Evolutionary conservation across 35 echinoderm and acorn worm species (phyloP), one percentile per base, ranked within the genome.

Genomic region (Heliocidaris tuberculata): DNA sequence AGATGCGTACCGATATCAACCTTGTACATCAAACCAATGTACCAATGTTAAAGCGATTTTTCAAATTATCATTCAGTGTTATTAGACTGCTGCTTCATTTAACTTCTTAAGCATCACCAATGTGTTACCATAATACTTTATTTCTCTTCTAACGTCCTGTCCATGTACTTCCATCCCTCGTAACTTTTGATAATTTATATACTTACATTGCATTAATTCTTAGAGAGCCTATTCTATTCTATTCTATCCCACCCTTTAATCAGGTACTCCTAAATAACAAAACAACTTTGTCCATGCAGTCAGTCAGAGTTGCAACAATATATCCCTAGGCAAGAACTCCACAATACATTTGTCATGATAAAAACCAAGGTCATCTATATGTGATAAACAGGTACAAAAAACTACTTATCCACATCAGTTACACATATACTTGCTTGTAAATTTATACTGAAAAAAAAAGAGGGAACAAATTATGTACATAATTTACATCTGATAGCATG

Each of bases 381-480:
- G 65, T 78, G 27, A 78, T 78, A n/a, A 78, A 78, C 65, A n/a
- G n/a, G n/a, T n/a, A n/a, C n/a, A 78, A n/a, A 78, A 4, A 24
- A n/a, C 65, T 78, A 78, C 15, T 78, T 78, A 78, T 78, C 17
- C 65, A 78, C 65, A 78, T 78, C 65, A 78, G 65, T 21, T 78
- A 78, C 65, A 78, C 17, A 78, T 78, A 27, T 47, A 31, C 47
- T 32, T 89, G 87, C 47, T 47, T 89, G 47, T 89, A 89, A 13
- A 89, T 89, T 17, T 42, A 89, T 89, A 32, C 4, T 42, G 24
- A 87, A 13, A 89, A 48, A 85, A 89, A 89, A 89, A 89, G 31
- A 89, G 47, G 15, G 31, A 89, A 89, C 31, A 89, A 89, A 89
- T 89, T 89, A 32, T 89, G 87, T 89, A 89, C 87, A 89, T 13